Evolutionary conservation across 2,888 invertebrate genomes (phyloP).

Genomic region (Sthenelais limicola): DNA sequence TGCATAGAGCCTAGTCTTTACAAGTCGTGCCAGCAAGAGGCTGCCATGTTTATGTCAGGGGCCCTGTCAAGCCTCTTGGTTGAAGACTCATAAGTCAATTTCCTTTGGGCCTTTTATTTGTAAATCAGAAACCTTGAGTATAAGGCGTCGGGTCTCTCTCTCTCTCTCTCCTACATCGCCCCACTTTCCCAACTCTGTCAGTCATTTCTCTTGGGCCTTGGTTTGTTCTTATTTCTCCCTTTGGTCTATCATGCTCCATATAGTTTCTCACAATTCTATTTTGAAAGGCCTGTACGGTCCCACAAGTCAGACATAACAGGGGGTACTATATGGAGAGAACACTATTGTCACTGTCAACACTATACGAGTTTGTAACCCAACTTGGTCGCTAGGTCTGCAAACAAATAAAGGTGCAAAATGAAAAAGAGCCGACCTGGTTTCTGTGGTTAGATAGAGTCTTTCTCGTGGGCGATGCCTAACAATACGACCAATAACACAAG

Average conservation of each 20-base stretch:
- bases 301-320: not conserved
- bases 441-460: not conserved
- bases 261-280: no score
- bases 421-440: constrained; percentile 30
- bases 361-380: constrained; percentile 34
- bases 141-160: no score
- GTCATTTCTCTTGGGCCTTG: no score
- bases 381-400: constrained; percentile 18
- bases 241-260: no score
- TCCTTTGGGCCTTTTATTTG: constrained; percentile 25
- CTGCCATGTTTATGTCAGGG: constrained; percentile 26
- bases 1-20: no score
- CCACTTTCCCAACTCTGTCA: no score
- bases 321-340: constrained; percentile 14
- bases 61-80: constrained; percentile 8
- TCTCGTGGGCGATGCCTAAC: constrained; percentile 4
- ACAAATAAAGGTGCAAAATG: constrained; percentile 35
- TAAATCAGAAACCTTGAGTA: constrained; percentile 6
- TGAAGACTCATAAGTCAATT: constrained; percentile 31
- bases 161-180: no score
- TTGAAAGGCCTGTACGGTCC: no score
- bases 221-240: no score
- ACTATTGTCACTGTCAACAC: constrained; percentile 34
- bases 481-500: constrained; percentile 18
- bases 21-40: not conserved